Evolutionary conservation across 2,888 invertebrate genomes (phyloP), one percentile per base, ranked within the genome.

Genomic region (Drosophila fulvimacula): DNA sequence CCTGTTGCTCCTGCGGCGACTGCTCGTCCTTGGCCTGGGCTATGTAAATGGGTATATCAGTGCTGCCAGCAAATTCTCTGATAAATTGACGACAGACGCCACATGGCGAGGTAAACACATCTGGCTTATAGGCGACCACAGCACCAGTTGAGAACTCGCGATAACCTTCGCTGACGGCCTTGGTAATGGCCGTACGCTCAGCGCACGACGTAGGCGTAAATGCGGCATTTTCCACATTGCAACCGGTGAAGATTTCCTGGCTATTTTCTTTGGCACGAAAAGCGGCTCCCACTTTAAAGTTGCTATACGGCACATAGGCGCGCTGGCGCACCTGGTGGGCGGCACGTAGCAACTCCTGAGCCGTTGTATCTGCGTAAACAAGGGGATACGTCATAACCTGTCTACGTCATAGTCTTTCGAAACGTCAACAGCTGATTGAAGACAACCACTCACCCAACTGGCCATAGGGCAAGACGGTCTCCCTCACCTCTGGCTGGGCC

Each of bases 171-270:
- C 97, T 96, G 1, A 99, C 95, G 0, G 98, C 98, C 89, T 96
- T 96, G 5, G 94, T 94, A 1, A 97, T 93, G 0, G 98, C 98
- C 0, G 96, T 94, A 41, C 98, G 94, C 92, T 99, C 99, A 0
- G 99, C 99, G 92, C 99, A 99, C 41, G 96, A 94, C 0, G 95
- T 92, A 0, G 96, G 95, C 0, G 96, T 94, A 79, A 96, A 96
- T 0, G 97, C 95, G 2, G 91, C 91, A 92, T 97, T 99, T 92
- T 99, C 99, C 17, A 99, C 95, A 91, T 99, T 99, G 90, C 97
- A 98, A 2, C 98, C 98, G 77, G 93, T 94, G 30, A 95, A 94
- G 66, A 96, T 93, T 2, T 93, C 93, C 3, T 95, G 96, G 73
- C 95, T 95, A 62, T 21, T 27, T 9, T 19, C 94, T 5, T 21